Evolutionary conservation across 64 coral and sea anemone genomes (phyloP).

Genomic region (Acropora tenuis): DNA sequence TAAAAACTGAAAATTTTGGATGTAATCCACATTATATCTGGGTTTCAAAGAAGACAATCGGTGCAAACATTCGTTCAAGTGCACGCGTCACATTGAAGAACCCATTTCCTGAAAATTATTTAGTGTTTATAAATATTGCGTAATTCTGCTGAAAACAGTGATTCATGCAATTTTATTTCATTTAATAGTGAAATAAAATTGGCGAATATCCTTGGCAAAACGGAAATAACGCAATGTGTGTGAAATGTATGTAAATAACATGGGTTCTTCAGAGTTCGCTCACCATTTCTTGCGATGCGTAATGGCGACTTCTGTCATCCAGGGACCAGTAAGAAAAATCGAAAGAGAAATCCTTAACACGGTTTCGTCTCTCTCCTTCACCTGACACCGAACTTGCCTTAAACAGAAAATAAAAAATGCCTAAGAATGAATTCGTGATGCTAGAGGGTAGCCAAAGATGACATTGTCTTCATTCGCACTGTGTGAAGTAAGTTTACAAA

Average conservation of each 20-base stretch:
- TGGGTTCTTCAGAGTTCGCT: background rate
- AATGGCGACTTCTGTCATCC: slow-evolving; percentile 79
- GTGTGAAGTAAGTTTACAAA: no score
- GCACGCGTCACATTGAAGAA: background rate
- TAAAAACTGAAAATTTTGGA: background rate
- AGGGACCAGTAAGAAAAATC: slow-evolving; percentile 99
- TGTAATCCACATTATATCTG: no score
- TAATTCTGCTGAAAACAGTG: background rate
- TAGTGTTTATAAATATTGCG: background rate
- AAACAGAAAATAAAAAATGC: background rate
- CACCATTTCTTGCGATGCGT: slow-evolving; percentile 86
- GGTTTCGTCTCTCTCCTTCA: slow-evolving; percentile 72
- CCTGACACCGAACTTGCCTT: slow-evolving; percentile 81
- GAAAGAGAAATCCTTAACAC: slow-evolving; percentile 95
- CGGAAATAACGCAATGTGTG: no score
- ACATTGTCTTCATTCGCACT: background rate
- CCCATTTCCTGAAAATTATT: background rate
- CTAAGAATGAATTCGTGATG: background rate
- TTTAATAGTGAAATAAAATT: background rate
- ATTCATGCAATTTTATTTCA: background rate
- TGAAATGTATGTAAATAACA: background rate
- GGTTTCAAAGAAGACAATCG: no score
- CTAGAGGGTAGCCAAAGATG: background rate
- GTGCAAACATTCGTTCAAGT: background rate
- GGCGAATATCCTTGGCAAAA: background rate